Evolutionary conservation across 2,888 invertebrate species (phyloP), one percentile per base, ranked within the genome.

Genomic region (Anticlea derivata): DNA sequence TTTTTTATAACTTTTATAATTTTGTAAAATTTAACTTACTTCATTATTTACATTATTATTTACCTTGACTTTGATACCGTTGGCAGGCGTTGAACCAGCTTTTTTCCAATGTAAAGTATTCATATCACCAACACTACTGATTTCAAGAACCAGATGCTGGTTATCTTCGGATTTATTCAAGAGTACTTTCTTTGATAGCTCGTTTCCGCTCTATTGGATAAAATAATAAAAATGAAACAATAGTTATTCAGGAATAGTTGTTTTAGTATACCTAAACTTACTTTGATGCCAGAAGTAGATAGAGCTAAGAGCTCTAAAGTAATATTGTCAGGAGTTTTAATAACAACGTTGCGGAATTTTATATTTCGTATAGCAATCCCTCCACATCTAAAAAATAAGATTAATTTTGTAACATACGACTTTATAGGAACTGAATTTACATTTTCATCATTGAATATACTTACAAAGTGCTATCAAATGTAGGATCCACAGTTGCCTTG

Each of bases 311-410:
- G 10, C 3, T 29, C 29, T 8, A 45, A 23, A 8, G 37, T 23
- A 5, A 48, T 40, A 6, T 62, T 39, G 48, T 64, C 72, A 5
- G 76, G 41, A 8, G 47, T 34, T 2, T 69, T 29, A 6, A 55
- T 56, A 0, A 69, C 61, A 2, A 73, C 30, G 41, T 75, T 62
- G 1, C 55, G 53, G 22, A 74, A 77, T 46, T 68, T 61, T 2
- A 80, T 50, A 37, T 67, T 57, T 47, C 75, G 65, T 8, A 83
- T 50, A 2, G 58, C 1, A 4, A 82, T 61, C 11, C 82, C 82
- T 2, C 78, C 80, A 60, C 80, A 81, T 20, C 84, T 83, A 57
- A 5, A 40, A 40, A 33, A n/a, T n/a, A n/a, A n/a, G n/a, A n/a
- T n/a, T n/a, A n/a, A n/a, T n/a, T n/a, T n/a, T n/a, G n/a, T n/a